phyloP scores from a whole-genome alignment of 2,113 vertebrate genomes.

The Numenius arquata region DNA sequence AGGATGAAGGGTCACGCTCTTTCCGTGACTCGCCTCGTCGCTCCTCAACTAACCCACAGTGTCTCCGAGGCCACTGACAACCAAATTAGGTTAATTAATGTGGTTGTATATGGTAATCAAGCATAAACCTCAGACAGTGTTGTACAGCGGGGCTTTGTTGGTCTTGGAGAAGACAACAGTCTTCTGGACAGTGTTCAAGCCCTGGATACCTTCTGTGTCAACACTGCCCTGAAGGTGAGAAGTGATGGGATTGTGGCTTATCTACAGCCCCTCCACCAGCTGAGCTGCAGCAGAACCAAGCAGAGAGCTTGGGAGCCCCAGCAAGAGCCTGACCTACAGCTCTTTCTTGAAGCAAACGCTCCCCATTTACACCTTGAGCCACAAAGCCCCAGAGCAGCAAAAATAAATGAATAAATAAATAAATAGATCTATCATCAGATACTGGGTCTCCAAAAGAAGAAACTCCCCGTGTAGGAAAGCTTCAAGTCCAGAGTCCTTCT shows the following conservation, averaged over 20 bases:
- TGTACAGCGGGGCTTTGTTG: neutral
- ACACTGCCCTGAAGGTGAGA: neutral
- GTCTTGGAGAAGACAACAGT: neutral
- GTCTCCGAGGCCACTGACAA: neutral
- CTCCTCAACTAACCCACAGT: neutral
- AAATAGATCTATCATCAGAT: neutral
- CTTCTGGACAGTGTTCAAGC: neutral
- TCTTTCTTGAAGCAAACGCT: neutral
- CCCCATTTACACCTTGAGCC: neutral
- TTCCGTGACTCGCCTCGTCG: rapidly evolving
- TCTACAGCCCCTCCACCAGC: rapidly evolving
- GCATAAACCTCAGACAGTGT: neutral
- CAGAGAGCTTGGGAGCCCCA: neutral
- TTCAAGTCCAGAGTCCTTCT: neutral
- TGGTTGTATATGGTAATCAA: neutral
- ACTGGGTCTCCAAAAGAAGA: neutral
- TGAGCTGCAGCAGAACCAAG: neutral
- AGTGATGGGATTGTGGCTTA: neutral
- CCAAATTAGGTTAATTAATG: neutral
- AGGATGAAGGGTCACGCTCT: neutral
- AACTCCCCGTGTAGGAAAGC: neutral
- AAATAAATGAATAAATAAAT: neutral
- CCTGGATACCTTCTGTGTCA: neutral
- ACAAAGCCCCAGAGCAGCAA: neutral
- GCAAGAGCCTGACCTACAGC: neutral